A percentile compares a stretch with the other conserved stretches of the same genome.
phyloP scores from a whole-genome alignment of 1,140 invertebrate species.

The Ylistrum balloti region DNA sequence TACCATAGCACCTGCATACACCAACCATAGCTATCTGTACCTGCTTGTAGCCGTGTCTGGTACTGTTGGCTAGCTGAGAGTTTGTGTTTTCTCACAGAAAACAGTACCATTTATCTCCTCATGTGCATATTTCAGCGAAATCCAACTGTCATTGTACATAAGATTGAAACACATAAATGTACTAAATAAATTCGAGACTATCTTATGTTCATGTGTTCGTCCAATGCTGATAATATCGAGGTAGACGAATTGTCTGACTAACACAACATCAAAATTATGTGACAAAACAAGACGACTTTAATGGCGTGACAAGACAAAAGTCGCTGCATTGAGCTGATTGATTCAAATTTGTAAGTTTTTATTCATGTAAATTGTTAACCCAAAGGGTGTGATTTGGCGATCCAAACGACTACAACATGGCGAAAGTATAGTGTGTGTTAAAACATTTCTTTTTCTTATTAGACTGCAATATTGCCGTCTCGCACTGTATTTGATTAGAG shows the following conservation, averaged over 20 bases:
- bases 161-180: too few species aligned
- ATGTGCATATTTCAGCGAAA: too few species aligned
- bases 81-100: too few species aligned
- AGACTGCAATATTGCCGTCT: background rate
- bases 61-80: too few species aligned
- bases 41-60: too few species aligned
- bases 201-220: too few species aligned
- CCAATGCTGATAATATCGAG: background rate
- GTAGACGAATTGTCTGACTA: background rate
- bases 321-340: background rate
- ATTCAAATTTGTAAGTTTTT: background rate
- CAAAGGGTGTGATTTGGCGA: slow-evolving; percentile 5
- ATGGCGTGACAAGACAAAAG: background rate
- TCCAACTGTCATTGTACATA: too few species aligned
- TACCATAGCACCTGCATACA: too few species aligned
- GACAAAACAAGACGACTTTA: background rate
- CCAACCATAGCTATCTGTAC: too few species aligned
- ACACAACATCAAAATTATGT: background rate
- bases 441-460: background rate
- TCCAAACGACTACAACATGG: background rate
- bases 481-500: slow-evolving; percentile 5
- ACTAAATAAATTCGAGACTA: too few species aligned
- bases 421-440: background rate
- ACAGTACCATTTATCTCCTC: too few species aligned
- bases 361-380: background rate